phyloP scores from a whole-genome alignment of 2,113 vertebrate genomes.

The Bambusicola thoracicus region DNA sequence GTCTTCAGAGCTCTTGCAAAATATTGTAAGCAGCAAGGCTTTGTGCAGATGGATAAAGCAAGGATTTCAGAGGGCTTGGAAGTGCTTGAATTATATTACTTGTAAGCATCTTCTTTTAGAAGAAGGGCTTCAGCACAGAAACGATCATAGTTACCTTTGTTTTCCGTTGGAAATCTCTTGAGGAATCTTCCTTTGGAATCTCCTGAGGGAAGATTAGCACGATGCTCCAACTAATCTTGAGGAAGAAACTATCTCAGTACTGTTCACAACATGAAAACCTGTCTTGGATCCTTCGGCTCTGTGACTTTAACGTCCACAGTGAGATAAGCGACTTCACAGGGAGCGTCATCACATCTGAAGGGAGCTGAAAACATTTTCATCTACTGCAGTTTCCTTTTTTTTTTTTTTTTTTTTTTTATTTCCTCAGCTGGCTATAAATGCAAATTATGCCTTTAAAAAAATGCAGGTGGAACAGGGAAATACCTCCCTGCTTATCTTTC shows the following conservation, averaged over 20 bases:
- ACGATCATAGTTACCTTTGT: background rate
- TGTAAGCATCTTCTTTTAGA: background rate
- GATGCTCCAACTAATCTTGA: background rate
- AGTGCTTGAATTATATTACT: constrained; percentile 20
- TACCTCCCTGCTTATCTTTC: background rate
- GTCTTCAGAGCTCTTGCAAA: constrained; percentile 24
- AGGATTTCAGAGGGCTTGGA: constrained; percentile 7
- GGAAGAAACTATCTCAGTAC: background rate
- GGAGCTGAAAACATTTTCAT: background rate
- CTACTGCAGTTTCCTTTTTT: background rate
- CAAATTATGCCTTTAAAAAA: background rate
- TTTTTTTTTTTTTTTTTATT: no score
- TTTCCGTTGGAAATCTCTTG: background rate
- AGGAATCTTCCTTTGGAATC: no score
- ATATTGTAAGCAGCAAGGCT: background rate
- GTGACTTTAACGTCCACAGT: background rate
- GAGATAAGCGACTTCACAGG: background rate
- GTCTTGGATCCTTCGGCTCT: background rate
- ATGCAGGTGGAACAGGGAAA: background rate
- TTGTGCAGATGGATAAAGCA: background rate
- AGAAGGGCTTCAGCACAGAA: background rate
- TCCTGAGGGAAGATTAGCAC: background rate
- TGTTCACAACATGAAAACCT: background rate
- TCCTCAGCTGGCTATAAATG: background rate
- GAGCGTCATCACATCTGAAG: background rate